Conservation (phyloP, 1,140 invertebrate species). For the Phymorhynchus buccinoides region DNA sequence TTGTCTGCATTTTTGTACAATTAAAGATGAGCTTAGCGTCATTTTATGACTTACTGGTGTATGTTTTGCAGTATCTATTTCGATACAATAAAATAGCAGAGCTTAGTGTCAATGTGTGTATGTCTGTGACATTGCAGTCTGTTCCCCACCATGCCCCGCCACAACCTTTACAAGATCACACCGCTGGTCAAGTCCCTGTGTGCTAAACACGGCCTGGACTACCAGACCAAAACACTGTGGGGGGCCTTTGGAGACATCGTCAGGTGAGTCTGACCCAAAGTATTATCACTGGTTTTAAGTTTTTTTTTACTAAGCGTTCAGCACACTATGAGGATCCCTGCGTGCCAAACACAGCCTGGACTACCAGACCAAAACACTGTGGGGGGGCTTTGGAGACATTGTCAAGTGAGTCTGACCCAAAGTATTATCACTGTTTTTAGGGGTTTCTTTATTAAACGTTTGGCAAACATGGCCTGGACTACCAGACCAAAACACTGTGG, state of each 20-base stretch:
- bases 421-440: too few relatives aligned
- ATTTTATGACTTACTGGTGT: too few relatives aligned
- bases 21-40: neutral
- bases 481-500: too few relatives aligned
- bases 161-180: slow-evolving; percentile 71
- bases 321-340: too few relatives aligned
- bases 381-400: too few relatives aligned
- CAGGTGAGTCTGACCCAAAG: slow-evolving; percentile 57
- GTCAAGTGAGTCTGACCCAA: too few relatives aligned
- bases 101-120: neutral
- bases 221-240: slow-evolving; percentile 66
- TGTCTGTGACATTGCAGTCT: slow-evolving; percentile 65
- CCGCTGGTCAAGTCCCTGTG: slow-evolving; percentile 70
- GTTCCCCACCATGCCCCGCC: slow-evolving; percentile 73
- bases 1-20: neutral
- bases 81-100: neutral
- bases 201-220: slow-evolving; percentile 70
- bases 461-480: too few relatives aligned
- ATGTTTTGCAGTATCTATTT: neutral
- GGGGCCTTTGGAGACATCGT: slow-evolving; percentile 70
- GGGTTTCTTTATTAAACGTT: too few relatives aligned
- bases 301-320: too few relatives aligned
- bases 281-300: too few relatives aligned
- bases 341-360: too few relatives aligned
- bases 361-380: too few relatives aligned